A percentile compares a stretch with the other conserved stretches of the same genome.
These are phyloP conservation scores for Baryphthengus martii DNA, from an alignment of 2,113 vertebrate genomes.

Conservation along the genomic window DNA sequence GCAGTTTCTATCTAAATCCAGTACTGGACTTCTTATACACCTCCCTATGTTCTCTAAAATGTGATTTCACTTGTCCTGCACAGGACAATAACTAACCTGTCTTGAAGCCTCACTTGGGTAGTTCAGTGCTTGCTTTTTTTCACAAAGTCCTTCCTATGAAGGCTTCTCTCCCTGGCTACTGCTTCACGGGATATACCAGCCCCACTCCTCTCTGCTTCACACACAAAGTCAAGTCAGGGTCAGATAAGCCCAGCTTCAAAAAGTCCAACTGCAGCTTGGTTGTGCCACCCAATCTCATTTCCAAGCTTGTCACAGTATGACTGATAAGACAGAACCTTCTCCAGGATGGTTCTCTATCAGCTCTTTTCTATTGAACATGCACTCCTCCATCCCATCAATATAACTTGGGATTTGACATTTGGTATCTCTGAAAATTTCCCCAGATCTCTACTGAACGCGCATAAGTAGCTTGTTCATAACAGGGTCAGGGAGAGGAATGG, in stretches of 20 bases:
- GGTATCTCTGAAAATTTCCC: neutral
- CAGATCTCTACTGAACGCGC: neutral
- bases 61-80: neutral
- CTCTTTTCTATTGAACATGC: rapidly evolving
- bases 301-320: neutral
- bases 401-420: neutral
- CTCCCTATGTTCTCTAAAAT: neutral
- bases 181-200: neutral
- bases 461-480: neutral
- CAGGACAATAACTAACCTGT: neutral
- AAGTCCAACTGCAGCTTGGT: neutral
- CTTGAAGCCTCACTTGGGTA: neutral
- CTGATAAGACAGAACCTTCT: neutral
- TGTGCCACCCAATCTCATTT: neutral
- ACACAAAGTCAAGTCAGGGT: neutral
- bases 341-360: neutral
- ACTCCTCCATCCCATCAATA: neutral
- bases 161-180: neutral
- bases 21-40: neutral
- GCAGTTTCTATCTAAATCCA: neutral
- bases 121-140: neutral
- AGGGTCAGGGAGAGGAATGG: neutral
- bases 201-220: neutral
- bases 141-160: neutral
- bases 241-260: neutral